Base-by-base conservation (phyloP, 2,797 vertebrate species). In the Rhodeus uyekii region DNA sequence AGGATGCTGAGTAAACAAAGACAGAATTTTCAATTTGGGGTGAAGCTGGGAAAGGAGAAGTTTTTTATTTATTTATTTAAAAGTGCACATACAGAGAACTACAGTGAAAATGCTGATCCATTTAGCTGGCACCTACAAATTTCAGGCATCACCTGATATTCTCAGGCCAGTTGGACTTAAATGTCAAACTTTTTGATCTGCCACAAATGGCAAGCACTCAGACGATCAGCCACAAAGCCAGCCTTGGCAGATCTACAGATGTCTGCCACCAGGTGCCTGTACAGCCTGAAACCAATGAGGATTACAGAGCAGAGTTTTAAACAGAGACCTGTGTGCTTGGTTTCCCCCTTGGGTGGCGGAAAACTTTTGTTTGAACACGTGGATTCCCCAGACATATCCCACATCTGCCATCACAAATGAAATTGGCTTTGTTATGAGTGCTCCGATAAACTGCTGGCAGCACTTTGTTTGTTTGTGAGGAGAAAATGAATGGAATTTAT, bases 281-380 rank as follows among this genome's bases (percentile, higher is more conserved):
- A 81, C 77, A 81, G 76, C 68, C 61, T 24, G 34, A 34, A 67
- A 29, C 74, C 14, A 76, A 78, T 78, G 39, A 76, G 50, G 22
- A 73, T 69, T 76, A 44, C 74, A 18, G 13, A 48, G 50, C 36
- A 69, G 83, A 93, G 50, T 67, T 55, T 42, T 61, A 71, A 76
- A 80, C 39, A 68, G 64, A 64, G 36, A 46, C 5, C 83, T 69
- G 22, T 39, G 63, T 69, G 16, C 24, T 46, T n/a, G 16, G 79
- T 69, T 36, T 34, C 38, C 8, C 32, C 61, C 60, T 67, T 2
- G 13, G 53, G 53, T 71, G 32, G 55, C 12, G 27, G 65, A 78
- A 65, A 68, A 61, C 18, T 76, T 73, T 64, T 29, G 61, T 75
- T 75, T 79, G 63, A 84, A 69, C 53, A 46, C 2, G 14, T 68